Percentiles rank a stretch among this genome's conserved stretches.
These are phyloP conservation scores for Parauchenoglanis ngamensis DNA, from an alignment of 2,797 vertebrate genomes.

Conservation along the genomic window DNA sequence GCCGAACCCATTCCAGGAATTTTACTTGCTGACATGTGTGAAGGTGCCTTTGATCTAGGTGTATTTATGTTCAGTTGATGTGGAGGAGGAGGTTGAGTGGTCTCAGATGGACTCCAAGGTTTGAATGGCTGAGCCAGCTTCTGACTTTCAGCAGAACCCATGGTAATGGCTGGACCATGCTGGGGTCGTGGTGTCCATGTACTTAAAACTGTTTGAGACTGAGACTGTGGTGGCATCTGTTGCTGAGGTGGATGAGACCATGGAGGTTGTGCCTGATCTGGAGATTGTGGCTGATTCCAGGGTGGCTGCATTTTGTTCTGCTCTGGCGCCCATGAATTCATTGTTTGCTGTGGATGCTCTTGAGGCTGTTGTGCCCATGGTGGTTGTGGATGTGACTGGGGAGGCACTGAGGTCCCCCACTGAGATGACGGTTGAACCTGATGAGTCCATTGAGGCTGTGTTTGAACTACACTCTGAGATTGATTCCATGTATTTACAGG, in stretches of 20 bases:
- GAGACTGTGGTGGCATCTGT: constrained; percentile 64
- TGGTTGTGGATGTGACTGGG: constrained; percentile 67
- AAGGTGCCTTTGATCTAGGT: constrained; percentile 61
- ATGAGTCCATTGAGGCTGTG: constrained; percentile 71
- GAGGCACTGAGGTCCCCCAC: constrained; percentile 66
- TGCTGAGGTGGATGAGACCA: constrained; percentile 70
- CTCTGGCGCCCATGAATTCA: constrained; percentile 53
- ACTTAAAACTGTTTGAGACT: constrained; percentile 62
- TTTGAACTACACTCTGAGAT: constrained; percentile 64
- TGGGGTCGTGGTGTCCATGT: constrained; percentile 70
- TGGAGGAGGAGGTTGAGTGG: constrained; percentile 62
- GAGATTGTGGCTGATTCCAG: constrained; percentile 47
- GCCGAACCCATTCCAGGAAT: constrained; percentile 67
- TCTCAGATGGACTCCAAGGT: constrained; percentile 70
- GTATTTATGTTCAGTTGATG: constrained; percentile 70
- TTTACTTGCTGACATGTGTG: constrained; percentile 75
- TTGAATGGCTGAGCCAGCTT: constrained; percentile 67
- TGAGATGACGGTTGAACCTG: constrained; percentile 64
- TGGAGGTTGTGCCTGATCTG: constrained; percentile 62
- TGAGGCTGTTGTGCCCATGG: constrained; percentile 68
- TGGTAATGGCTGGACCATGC: constrained; percentile 69
- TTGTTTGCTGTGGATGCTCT: constrained; percentile 62
- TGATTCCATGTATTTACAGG: constrained; percentile 66
- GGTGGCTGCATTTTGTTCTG: constrained; percentile 52
- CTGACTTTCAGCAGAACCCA: constrained; percentile 64